These are phyloP conservation scores for Apis laboriosa DNA, from an alignment of 1,140 invertebrate species.

Conservation along the genomic window DNA sequence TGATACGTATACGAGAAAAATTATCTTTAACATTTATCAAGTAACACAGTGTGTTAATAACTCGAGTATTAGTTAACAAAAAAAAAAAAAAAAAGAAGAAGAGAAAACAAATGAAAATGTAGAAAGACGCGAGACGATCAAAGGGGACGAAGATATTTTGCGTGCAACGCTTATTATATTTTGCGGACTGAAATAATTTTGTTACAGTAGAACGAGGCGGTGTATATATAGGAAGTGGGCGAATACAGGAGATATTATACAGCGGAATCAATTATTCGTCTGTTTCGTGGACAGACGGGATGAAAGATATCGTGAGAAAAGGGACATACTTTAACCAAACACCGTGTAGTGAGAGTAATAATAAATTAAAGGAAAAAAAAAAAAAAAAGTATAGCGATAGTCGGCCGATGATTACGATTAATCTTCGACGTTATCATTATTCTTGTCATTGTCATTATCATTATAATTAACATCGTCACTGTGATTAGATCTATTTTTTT, in stretches of 20 bases:
- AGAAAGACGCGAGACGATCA: neutral
- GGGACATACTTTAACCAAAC: slow-evolving; percentile 77
- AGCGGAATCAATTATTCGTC: slow-evolving; percentile 72
- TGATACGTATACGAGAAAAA: slow-evolving; percentile 38
- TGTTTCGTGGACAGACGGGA: slow-evolving; percentile 46
- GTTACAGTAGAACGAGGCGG: slow-evolving; percentile 72
- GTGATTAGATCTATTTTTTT: slow-evolving; percentile 52
- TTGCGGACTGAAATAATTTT: slow-evolving; percentile 67
- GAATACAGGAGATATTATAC: slow-evolving; percentile 50
- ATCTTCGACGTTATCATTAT: slow-evolving; percentile 69
- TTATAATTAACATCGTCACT: slow-evolving; percentile 60
- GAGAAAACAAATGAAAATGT: no score
- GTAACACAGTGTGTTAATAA: neutral
- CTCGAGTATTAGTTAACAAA: neutral
- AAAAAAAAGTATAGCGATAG: slow-evolving; percentile 73
- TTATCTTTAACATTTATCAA: neutral
- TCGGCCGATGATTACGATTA: slow-evolving; percentile 72
- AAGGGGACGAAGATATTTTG: slow-evolving; percentile 12
- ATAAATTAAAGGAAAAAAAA: slow-evolving; percentile 65
- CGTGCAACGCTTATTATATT: slow-evolving; percentile 42
- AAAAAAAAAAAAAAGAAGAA: neutral
- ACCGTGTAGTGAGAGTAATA: slow-evolving; percentile 80
- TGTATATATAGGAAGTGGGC: slow-evolving; percentile 71
- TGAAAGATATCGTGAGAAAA: slow-evolving; percentile 24
- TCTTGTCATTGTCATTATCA: slow-evolving; percentile 69